A percentile compares a stretch with the other conserved stretches of the same genome.
Conservation (phyloP, 53 echinoderm and acorn worm species). For the Apostichopus leukothele region DNA sequence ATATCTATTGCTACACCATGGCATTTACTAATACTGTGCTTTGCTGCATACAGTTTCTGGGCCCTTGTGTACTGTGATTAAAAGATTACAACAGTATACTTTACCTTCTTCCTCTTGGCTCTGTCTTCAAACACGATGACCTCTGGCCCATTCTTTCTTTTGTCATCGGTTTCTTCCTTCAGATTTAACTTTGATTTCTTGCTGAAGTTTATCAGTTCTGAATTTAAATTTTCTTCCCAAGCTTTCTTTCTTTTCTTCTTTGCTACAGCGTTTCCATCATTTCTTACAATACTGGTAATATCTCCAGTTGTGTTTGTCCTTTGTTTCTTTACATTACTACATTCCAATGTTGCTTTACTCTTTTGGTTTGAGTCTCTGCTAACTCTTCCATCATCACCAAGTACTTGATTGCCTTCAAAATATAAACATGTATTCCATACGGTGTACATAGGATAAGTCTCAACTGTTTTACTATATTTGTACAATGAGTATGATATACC, state of each 20-base stretch:
- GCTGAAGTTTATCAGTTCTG: constrained; percentile 51
- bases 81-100: neutral
- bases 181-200: constrained; percentile 24
- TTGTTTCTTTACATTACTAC: neutral
- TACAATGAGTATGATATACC: no score
- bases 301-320: neutral
- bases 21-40: no score
- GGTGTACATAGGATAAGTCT: no score
- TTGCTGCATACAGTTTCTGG: no score
- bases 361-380: neutral
- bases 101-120: constrained; percentile 64
- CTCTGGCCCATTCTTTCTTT: constrained; percentile 57
- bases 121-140: constrained; percentile 80
- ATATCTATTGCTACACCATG: no score
- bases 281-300: neutral
- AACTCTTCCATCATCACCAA: neutral
- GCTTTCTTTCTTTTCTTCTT: constrained; percentile 38
- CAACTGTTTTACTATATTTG: no score
- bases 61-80: no score
- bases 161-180: constrained; percentile 26
- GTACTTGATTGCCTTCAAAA: neutral
- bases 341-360: neutral
- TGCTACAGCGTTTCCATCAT: neutral
- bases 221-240: constrained; percentile 51
- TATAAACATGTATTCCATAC: neutral